phyloP scores from a whole-genome alignment of 1,140 invertebrate species.

The Eriosoma lanigerum region DNA sequence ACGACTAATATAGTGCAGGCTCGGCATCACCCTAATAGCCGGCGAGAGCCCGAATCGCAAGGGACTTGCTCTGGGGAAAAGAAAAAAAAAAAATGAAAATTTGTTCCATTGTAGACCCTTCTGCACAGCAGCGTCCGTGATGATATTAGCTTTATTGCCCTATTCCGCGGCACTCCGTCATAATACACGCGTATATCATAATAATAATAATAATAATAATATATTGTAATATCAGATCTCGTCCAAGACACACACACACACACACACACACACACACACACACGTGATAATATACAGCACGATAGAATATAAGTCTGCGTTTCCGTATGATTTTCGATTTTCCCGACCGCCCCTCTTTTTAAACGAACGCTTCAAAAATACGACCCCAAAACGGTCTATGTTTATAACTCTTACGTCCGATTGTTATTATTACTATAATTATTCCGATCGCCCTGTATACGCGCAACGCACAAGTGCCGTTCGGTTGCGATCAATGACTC shows the following conservation, averaged over 20 bases:
- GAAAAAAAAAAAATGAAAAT: too few relatives aligned
- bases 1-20: background rate
- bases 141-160: constrained; percentile 47
- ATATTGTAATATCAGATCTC: background rate
- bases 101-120: constrained; percentile 39
- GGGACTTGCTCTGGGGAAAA: too few relatives aligned
- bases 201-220: constrained; percentile 32
- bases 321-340: too few relatives aligned
- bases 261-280: background rate
- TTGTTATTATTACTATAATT: too few relatives aligned
- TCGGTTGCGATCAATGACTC: constrained; percentile 5
- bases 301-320: too few relatives aligned
- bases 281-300: too few relatives aligned
- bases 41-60: background rate
- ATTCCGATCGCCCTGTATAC: too few relatives aligned
- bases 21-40: background rate
- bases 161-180: background rate
- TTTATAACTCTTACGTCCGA: too few relatives aligned
- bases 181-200: background rate
- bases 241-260: background rate
- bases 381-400: too few relatives aligned
- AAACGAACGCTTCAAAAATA: too few relatives aligned
- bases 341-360: too few relatives aligned
- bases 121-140: background rate
- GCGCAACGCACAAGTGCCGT: too few relatives aligned